Conservation (phyloP, 1,140 invertebrate species). For the Zaprionus davidi region DNA sequence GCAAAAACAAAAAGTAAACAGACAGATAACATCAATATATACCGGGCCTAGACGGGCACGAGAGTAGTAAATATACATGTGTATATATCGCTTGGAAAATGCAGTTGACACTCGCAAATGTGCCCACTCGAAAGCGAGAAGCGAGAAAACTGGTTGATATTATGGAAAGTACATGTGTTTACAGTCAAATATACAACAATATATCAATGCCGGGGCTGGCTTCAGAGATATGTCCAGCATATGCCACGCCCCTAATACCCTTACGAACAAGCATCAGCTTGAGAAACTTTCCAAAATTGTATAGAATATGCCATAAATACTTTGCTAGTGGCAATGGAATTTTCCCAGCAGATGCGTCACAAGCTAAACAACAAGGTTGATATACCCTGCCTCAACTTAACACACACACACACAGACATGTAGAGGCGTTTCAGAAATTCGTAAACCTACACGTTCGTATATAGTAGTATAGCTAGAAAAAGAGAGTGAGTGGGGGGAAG, state of each 20-base stretch:
- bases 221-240: neutral
- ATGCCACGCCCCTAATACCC: neutral
- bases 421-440: neutral
- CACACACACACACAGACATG: neutral
- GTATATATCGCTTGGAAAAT: constrained; percentile 39
- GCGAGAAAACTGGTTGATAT: constrained; percentile 55
- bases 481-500: neutral
- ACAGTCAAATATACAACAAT: neutral
- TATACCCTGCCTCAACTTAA: constrained; percentile 2
- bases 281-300: neutral
- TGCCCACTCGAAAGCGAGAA: constrained; percentile 52
- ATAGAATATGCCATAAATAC: neutral
- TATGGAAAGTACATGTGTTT: constrained; percentile 6
- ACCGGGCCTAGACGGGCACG: neutral
- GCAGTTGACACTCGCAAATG: constrained; percentile 59
- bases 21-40: neutral
- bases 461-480: neutral
- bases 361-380: neutral
- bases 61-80: neutral
- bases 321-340: neutral
- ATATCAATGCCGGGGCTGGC: neutral
- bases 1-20: constrained; percentile 27
- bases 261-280: neutral
- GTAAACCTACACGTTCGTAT: neutral
- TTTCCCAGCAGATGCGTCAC: neutral